Conservation (phyloP, 2,888 invertebrate genomes). For the Brachypalpus laphriformis region DNA sequence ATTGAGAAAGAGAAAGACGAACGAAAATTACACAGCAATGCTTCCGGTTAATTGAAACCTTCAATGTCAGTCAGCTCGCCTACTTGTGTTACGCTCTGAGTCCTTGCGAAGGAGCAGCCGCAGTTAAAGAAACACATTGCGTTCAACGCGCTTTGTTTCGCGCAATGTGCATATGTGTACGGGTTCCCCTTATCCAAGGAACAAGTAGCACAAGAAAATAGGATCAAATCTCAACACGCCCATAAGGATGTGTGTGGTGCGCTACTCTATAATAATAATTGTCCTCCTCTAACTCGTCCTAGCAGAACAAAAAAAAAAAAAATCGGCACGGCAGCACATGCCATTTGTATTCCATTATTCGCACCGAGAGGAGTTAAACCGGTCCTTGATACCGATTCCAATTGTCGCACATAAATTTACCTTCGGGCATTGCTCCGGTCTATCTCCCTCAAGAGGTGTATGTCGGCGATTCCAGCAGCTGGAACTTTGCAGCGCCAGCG, state of each 20-base stretch:
- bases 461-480: slow-evolving; percentile 62
- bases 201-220: slow-evolving; percentile 44
- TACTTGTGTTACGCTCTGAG: slow-evolving; percentile 59
- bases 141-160: slow-evolving; percentile 63
- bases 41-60: slow-evolving; percentile 73
- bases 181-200: slow-evolving; percentile 31
- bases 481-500: slow-evolving; percentile 54
- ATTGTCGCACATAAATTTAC: slow-evolving; percentile 65
- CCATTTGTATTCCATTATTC: slow-evolving; percentile 65
- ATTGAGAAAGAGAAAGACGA: slow-evolving; percentile 59
- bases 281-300: slow-evolving; percentile 69
- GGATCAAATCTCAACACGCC: slow-evolving; percentile 74
- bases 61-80: slow-evolving; percentile 71
- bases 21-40: slow-evolving; percentile 65
- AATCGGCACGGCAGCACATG: slow-evolving; percentile 64
- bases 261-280: slow-evolving; percentile 44
- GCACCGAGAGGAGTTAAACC: slow-evolving; percentile 58
- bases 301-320: too few relatives aligned
- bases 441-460: slow-evolving; percentile 26
- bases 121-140: slow-evolving; percentile 77
- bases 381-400: slow-evolving; percentile 50
- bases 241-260: slow-evolving; percentile 58
- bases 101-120: slow-evolving; percentile 45
- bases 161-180: slow-evolving; percentile 61
- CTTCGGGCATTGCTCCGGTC: slow-evolving; percentile 70